Conservation (phyloP, 2,888 invertebrate species). For the Biston stratarius region DNA sequence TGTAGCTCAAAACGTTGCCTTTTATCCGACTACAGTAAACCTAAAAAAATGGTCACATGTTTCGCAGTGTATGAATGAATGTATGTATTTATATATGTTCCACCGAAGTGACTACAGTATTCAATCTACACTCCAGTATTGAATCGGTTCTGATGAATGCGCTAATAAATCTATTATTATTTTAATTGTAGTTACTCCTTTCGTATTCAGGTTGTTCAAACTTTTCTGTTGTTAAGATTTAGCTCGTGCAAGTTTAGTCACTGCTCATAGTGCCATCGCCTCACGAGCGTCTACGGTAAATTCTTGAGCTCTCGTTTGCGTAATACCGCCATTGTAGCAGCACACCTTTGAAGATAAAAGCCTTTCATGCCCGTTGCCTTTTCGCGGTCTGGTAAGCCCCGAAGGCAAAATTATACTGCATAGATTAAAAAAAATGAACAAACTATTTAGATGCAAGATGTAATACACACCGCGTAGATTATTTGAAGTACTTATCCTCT, state of each 20-base stretch:
- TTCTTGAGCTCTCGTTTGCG: constrained; percentile 71
- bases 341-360: constrained; percentile 76
- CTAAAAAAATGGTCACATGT: too few relatives aligned
- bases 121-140: too few relatives aligned
- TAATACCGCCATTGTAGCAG: constrained; percentile 71
- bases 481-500: neutral
- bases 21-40: too few relatives aligned
- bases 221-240: neutral
- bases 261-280: constrained; percentile 14
- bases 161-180: too few relatives aligned
- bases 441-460: constrained; percentile 28
- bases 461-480: constrained; percentile 8
- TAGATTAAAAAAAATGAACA: constrained; percentile 27
- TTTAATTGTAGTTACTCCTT: too few relatives aligned
- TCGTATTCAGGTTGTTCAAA: too few relatives aligned
- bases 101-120: too few relatives aligned
- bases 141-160: too few relatives aligned
- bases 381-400: constrained; percentile 64
- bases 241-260: constrained; percentile 13
- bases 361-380: constrained; percentile 62
- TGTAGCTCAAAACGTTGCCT: too few relatives aligned
- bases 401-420: constrained; percentile 40
- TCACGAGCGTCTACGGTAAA: constrained; percentile 57
- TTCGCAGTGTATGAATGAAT: too few relatives aligned
- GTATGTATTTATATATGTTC: too few relatives aligned